Conservation (phyloP, 2,113 vertebrate species). For the Tyrannus savana region DNA sequence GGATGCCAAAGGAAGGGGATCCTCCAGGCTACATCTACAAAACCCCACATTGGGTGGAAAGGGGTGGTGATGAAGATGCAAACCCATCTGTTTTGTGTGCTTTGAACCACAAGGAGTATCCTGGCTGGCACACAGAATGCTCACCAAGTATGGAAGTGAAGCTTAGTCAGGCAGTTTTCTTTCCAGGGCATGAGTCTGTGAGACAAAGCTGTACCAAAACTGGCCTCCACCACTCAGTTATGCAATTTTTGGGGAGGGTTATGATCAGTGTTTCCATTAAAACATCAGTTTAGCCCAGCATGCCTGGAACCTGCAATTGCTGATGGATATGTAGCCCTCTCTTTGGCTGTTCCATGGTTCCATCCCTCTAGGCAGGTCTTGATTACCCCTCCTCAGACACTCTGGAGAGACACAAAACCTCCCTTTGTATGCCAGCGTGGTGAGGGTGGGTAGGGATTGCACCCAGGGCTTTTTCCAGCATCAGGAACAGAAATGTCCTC, state of each 20-base stretch:
- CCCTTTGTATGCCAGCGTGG: rapidly evolving
- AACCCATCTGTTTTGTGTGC: neutral
- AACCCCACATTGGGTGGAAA: neutral
- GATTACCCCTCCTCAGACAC: neutral
- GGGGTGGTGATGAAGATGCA: neutral
- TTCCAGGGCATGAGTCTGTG: neutral
- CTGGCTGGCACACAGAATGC: neutral
- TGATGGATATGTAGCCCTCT: neutral
- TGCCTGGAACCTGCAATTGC: neutral
- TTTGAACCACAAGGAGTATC: neutral
- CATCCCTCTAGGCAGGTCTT: neutral
- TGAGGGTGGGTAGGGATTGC: neutral
- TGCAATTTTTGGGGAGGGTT: rapidly evolving
- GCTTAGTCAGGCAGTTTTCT: neutral
- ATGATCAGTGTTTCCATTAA: neutral
- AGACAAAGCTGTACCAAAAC: neutral
- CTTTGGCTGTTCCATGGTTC: neutral
- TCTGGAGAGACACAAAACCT: neutral
- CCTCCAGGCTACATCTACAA: neutral
- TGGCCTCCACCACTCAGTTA: neutral
- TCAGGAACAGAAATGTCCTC: neutral
- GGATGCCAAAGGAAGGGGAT: neutral
- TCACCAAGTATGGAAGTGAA: neutral
- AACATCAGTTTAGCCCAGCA: neutral
- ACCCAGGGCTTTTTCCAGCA: neutral